Conservation (phyloP, 1,140 invertebrate genomes). For the Drosophila nikananu region DNA sequence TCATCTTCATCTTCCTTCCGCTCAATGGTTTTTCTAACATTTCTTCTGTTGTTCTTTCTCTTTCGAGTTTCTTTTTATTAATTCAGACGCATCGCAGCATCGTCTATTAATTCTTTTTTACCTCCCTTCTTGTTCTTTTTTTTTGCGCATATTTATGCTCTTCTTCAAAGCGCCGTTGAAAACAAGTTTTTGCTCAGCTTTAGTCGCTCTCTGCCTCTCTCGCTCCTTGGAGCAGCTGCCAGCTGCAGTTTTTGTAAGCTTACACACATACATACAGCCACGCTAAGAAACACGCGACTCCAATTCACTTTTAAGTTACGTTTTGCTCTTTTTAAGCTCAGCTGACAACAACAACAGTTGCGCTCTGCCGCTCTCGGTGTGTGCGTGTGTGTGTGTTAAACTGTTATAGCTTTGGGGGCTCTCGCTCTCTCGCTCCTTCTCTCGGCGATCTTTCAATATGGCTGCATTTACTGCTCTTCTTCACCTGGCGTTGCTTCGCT, state of each 20-base stretch:
- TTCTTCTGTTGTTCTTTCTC: slow-evolving; percentile 35
- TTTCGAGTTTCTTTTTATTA: slow-evolving; percentile 61
- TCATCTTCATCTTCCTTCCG: slow-evolving; percentile 61
- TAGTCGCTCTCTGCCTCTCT: slow-evolving; percentile 27
- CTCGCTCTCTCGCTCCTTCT: slow-evolving; percentile 32
- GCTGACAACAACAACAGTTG: slow-evolving; percentile 69
- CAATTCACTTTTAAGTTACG: slow-evolving; percentile 84
- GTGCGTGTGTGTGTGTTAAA: slow-evolving; percentile 55
- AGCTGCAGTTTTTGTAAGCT: slow-evolving; percentile 73
- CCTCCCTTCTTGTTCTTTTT: slow-evolving; percentile 34
- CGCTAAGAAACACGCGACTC: slow-evolving; percentile 31
- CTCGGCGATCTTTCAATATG: slow-evolving; percentile 66
- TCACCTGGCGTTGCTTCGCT: slow-evolving; percentile 76
- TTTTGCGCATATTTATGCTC: slow-evolving; percentile 69
- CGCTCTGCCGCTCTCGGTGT: slow-evolving; percentile 24
- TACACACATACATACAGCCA: slow-evolving; percentile 44
- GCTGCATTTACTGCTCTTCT: slow-evolving; percentile 74
- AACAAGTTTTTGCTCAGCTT: slow-evolving; percentile 65
- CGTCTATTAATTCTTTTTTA: slow-evolving; percentile 77
- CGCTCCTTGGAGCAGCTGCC: slow-evolving; percentile 61
- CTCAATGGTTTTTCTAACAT: slow-evolving; percentile 74
- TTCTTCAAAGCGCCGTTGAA: slow-evolving; percentile 81
- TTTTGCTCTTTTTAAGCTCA: slow-evolving; percentile 79
- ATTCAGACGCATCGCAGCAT: slow-evolving; percentile 73
- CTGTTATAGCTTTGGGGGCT: slow-evolving; percentile 78